Base-by-base conservation (phyloP, 2,113 vertebrate species). In the Mus pahari region DNA sequence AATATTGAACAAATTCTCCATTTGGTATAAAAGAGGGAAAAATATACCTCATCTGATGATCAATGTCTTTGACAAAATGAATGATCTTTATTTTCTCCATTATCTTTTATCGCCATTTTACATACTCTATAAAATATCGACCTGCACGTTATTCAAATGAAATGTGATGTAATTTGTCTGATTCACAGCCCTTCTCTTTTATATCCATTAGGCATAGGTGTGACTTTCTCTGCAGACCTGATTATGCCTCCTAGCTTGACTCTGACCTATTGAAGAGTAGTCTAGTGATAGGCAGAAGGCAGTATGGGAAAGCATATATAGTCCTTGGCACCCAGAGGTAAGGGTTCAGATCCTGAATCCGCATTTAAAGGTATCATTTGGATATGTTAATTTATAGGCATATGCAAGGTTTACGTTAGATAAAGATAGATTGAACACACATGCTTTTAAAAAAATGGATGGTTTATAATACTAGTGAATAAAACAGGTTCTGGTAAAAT, bases 41-140 rank as follows among this genome's bases (percentile, higher is more conserved):
- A 97, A 96, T 96, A 95, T 87, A 83, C 55, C 73, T 96, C 89
- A 95, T 58, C 73, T 91, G 78, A 96, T 97, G 97, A 97, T 97
- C 95, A 97, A 97, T 97, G 95, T 91, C 86, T 96, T 89, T 90
- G 91, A 96, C 96, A 97, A 97, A 97, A 97, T 96, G 96, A 97
- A 96, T 97, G 97, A 97, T 97, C 89, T 97, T 97, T 96, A 98
- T 96, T 97, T 98, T 98, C 97, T 90, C 97, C 97, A 97, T 97
- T 98, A 97, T 96, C 89, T 97, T 98, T 97, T 96, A 97, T 97
- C 94, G 89, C 89, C 92, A 97, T 96, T 98, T 97, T 98, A 96
- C 91, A 97, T 96, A 97, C 91, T 95, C 96, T 90, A 96, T 98
- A 98, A 97, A 97, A 96, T 97, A 97, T 96, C 36, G 10, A 97